These are phyloP conservation scores for Lepidurus apus DNA, from an alignment of 1,140 invertebrate species.

Conservation along the genomic window DNA sequence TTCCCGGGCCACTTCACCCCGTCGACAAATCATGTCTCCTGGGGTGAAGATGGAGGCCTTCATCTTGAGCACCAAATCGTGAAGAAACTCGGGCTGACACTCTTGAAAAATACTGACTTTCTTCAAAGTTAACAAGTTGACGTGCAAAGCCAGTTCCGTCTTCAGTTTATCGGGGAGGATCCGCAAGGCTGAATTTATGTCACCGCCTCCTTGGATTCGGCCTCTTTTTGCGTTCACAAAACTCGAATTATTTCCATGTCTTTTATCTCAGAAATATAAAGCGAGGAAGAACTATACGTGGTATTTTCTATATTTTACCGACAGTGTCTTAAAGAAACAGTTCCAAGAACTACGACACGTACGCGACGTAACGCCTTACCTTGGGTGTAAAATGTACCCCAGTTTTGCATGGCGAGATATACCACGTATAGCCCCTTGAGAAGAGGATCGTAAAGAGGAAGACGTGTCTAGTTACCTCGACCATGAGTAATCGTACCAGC, in stretches of 20 bases:
- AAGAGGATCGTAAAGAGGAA: no score
- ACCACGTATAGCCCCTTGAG: no score
- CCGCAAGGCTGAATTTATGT: constrained; percentile 89
- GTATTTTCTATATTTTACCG: no score
- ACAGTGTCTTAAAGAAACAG: no score
- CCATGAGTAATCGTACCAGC: constrained; percentile 98
- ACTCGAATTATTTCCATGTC: not conserved
- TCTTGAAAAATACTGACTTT: constrained; percentile 89
- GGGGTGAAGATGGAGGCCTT: constrained; percentile 96
- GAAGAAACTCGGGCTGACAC: constrained; percentile 93
- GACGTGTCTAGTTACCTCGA: constrained; percentile 55
- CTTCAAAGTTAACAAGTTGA: constrained; percentile 89
- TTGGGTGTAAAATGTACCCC: no score
- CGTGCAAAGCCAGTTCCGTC: constrained; percentile 90
- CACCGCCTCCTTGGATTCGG: constrained; percentile 89
- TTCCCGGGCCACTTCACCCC: constrained; percentile 89
- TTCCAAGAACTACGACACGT: no score
- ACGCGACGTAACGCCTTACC: no score
- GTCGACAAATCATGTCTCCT: constrained; percentile 90
- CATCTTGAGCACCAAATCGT: constrained; percentile 96
- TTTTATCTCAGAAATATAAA: no score
- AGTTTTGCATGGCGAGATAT: no score
- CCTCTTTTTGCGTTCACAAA: constrained; percentile 54
- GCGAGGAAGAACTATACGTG: no score
- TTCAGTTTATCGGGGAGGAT: constrained; percentile 92